These are phyloP conservation scores for Xylota segnis DNA, from an alignment of 2,888 invertebrate species.

Conservation along the genomic window DNA sequence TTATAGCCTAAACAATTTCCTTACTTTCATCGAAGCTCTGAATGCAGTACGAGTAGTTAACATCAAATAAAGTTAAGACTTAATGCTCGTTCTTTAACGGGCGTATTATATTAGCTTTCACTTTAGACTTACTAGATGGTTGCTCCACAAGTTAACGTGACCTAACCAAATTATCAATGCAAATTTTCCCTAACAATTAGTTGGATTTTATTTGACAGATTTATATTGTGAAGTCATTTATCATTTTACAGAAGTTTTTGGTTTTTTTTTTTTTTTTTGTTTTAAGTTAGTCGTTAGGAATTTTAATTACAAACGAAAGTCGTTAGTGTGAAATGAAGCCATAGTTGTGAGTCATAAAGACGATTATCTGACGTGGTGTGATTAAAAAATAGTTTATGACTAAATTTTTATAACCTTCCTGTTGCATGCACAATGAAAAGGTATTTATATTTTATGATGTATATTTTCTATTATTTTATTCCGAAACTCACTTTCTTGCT, in stretches of 20 bases:
- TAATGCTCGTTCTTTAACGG: background rate
- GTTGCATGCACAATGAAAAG: background rate
- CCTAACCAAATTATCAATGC: slow-evolving; percentile 2
- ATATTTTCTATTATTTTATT: background rate
- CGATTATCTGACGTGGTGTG: background rate
- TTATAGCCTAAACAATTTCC: background rate
- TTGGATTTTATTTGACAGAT: slow-evolving; percentile 12
- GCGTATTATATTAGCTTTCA: slow-evolving; percentile 19
- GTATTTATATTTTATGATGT: background rate
- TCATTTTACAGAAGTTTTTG: background rate
- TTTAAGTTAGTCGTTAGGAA: slow-evolving; percentile 2
- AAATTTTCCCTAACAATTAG: slow-evolving; percentile 26
- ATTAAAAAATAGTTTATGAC: slow-evolving; percentile 15
- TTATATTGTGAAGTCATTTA: slow-evolving; percentile 11
- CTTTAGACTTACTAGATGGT: background rate
- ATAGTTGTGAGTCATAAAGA: background rate
- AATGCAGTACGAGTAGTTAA: background rate
- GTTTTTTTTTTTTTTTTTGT: too few relatives aligned
- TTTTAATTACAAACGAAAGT: slow-evolving; percentile 39
- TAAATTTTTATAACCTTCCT: background rate
- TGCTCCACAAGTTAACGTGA: background rate
- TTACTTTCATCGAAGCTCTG: background rate
- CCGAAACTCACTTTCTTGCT: background rate
- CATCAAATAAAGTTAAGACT: background rate
- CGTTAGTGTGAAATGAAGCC: background rate